Evolutionary conservation across 2,113 vertebrate genomes (phyloP).

Genomic region (Sterna hirundo): DNA sequence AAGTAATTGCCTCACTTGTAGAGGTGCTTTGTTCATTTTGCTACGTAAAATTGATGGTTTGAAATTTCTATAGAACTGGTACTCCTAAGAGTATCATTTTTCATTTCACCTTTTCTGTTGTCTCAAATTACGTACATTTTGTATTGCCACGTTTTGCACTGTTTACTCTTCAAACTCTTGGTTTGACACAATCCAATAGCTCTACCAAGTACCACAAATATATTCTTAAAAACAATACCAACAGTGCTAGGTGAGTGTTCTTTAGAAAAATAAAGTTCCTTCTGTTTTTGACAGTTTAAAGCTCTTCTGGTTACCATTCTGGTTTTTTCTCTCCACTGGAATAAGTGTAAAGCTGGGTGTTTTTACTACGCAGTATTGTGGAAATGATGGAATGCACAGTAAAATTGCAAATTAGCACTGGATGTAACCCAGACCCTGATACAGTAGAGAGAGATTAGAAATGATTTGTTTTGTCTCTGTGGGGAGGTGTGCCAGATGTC

Average conservation of each 20-base stretch:
- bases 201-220: background rate
- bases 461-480: constrained; percentile 55
- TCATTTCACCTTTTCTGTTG: constrained; percentile 25
- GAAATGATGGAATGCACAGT: constrained; percentile 13
- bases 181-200: background rate
- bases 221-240: background rate
- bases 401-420: constrained; percentile 46
- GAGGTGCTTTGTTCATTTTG: background rate
- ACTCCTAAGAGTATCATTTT: constrained; percentile 29
- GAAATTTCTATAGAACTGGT: background rate
- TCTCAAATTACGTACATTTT: constrained; percentile 3
- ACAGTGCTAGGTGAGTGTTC: background rate
- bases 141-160: background rate
- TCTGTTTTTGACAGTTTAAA: background rate
- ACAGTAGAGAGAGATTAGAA: constrained; percentile 33
- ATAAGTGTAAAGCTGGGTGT: background rate
- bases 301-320: background rate
- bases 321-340: background rate
- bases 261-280: background rate
- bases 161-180: constrained; percentile 13
- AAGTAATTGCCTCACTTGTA: constrained; percentile 5
- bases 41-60: background rate
- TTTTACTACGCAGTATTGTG: background rate
- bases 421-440: constrained; percentile 43
- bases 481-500: constrained; percentile 53